These are phyloP conservation scores for Chironomus tentans DNA, from an alignment of 2,888 invertebrate genomes.

Conservation along the genomic window DNA sequence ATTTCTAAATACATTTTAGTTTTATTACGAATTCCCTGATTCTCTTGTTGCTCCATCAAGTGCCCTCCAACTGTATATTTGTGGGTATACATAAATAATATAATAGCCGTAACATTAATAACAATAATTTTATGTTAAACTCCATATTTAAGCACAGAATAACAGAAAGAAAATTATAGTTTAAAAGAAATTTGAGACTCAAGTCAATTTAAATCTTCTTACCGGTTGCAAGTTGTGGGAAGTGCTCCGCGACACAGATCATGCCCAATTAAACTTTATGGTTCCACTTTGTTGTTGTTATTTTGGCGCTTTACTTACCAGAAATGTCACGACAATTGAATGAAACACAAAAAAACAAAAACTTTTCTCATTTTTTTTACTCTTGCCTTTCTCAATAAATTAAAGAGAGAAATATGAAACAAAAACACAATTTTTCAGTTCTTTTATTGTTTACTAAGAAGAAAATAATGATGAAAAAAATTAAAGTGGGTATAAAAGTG, in stretches of 20 bases:
- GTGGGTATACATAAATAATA: not conserved
- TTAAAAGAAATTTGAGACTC: not conserved
- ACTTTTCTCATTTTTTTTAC: not conserved
- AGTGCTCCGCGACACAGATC: slow-evolving; percentile 9
- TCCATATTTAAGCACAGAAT: not conserved
- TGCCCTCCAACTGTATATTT: not conserved
- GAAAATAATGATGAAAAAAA: not conserved
- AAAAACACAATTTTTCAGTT: too few relatives aligned
- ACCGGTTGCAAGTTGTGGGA: not conserved
- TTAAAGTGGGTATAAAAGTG: too few relatives aligned
- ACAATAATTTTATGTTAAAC: not conserved
- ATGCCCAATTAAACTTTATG: slow-evolving; percentile 10
- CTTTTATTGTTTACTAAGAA: not conserved
- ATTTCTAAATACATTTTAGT: not conserved
- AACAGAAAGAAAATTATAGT: not conserved
- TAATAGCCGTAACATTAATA: not conserved
- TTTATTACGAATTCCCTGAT: not conserved
- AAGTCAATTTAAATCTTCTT: not conserved
- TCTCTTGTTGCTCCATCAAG: not conserved
- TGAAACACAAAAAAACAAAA: not conserved
- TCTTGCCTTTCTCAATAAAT: not conserved
- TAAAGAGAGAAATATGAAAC: not conserved
- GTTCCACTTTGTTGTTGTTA: not conserved
- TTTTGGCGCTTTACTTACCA: not conserved
- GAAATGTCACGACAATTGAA: not conserved